A percentile compares a stretch with the other conserved stretches of the same genome.
These are phyloP conservation scores for Phortica magna DNA, from an alignment of 2,888 invertebrate genomes.

Conservation along the genomic window DNA sequence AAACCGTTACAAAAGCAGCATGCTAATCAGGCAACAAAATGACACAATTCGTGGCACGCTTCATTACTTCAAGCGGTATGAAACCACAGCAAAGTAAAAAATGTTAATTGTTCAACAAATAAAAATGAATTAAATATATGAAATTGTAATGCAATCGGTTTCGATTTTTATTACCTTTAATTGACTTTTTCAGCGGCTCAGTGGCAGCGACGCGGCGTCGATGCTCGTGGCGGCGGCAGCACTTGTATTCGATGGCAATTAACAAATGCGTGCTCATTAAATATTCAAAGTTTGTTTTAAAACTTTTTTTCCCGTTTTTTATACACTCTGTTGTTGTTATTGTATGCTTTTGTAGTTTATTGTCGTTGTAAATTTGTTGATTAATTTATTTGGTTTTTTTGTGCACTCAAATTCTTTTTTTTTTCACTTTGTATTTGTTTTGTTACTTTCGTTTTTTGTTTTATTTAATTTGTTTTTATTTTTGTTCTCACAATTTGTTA, in stretches of 20 bases:
- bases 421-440: not conserved
- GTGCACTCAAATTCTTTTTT: slow-evolving; percentile 29
- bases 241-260: slow-evolving; percentile 53
- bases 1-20: slow-evolving; percentile 9
- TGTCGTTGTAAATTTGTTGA: not conserved
- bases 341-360: not conserved
- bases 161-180: slow-evolving; percentile 70
- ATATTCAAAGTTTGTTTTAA: slow-evolving; percentile 53
- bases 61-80: slow-evolving; percentile 5
- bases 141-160: slow-evolving; percentile 62
- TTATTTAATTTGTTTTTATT: slow-evolving; percentile 32
- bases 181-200: slow-evolving; percentile 65
- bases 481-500: slow-evolving; percentile 53
- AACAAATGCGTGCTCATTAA: slow-evolving; percentile 62
- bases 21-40: not conserved
- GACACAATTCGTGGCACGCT: slow-evolving; percentile 23
- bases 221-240: slow-evolving; percentile 2
- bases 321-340: not conserved
- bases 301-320: slow-evolving; percentile 15
- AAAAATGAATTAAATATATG: slow-evolving; percentile 50
- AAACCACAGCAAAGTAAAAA: slow-evolving; percentile 33
- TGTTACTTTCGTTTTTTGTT: slow-evolving; percentile 11
- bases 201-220: slow-evolving; percentile 29
- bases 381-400: slow-evolving; percentile 5
- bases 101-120: slow-evolving; percentile 30